A percentile compares a stretch with the other conserved stretches of the same genome.
Evolutionary conservation across 2,113 vertebrate species (phyloP).

Genomic region (Heterocephalus glaber): DNA sequence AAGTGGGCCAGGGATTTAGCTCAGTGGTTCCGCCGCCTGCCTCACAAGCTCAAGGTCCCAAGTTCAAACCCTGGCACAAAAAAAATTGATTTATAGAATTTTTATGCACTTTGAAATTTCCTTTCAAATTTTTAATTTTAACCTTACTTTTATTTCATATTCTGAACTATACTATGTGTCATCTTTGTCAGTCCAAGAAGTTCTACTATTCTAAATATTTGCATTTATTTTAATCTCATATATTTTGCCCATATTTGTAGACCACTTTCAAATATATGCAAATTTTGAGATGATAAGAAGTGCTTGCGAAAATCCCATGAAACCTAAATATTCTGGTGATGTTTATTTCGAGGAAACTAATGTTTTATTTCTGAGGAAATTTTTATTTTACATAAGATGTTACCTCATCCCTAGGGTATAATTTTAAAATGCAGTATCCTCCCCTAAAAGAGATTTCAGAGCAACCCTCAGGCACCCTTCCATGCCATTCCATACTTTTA

Average conservation of each 20-base stretch:
- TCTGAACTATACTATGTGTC: neutral
- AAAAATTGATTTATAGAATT: neutral
- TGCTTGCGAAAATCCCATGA: neutral
- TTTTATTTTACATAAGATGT: neutral
- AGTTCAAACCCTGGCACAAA: too few relatives aligned
- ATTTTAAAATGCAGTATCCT: neutral
- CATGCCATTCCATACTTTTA: neutral
- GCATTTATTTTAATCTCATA: neutral
- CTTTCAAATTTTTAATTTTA: neutral
- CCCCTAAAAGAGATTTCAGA: neutral
- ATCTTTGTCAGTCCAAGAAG: neutral
- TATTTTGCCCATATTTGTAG: neutral
- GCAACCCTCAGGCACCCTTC: neutral
- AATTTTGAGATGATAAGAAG: neutral
- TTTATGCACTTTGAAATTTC: neutral
- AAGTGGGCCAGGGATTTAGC: too few relatives aligned
- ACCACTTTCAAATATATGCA: neutral
- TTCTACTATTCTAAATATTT: neutral
- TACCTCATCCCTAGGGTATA: neutral
- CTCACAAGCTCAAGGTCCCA: too few relatives aligned
- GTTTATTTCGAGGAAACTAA: neutral
- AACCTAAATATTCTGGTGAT: neutral
- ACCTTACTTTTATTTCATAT: neutral
- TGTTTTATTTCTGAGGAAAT: neutral
- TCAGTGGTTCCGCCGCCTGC: too few relatives aligned